A percentile compares a stretch with the other conserved stretches of the same genome.
Evolutionary conservation across 1,140 invertebrate species (phyloP).

Genomic region (Pinna nobilis): DNA sequence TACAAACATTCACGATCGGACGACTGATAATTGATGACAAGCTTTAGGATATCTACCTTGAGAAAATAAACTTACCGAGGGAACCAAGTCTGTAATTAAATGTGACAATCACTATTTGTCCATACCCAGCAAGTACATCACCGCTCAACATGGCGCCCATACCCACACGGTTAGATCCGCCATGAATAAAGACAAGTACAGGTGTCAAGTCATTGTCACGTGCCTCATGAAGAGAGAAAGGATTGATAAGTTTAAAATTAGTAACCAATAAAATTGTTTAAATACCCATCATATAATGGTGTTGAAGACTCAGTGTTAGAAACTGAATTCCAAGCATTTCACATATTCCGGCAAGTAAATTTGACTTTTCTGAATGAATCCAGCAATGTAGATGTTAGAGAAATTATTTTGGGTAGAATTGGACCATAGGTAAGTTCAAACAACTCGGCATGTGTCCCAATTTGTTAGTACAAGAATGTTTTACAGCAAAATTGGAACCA

Average conservation of each 20-base stretch:
- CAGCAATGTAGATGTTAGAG: no score
- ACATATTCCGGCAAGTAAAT: neutral
- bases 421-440: no score
- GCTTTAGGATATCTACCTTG: no score
- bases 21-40: no score
- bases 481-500: no score
- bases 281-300: neutral
- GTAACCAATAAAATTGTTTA: neutral
- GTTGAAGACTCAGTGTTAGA: neutral
- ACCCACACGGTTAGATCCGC: slow-evolving; percentile 73
- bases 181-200: slow-evolving; percentile 74
- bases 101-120: slow-evolving; percentile 83
- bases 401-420: no score
- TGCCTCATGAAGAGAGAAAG: neutral
- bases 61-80: slow-evolving; percentile 77
- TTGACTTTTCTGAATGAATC: no score
- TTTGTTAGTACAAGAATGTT: no score
- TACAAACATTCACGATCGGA: no score
- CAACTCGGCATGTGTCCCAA: no score
- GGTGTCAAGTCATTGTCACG: slow-evolving; percentile 38
- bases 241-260: neutral
- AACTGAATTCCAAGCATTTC: neutral
- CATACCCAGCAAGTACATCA: slow-evolving; percentile 83
- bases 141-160: slow-evolving; percentile 73
- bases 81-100: slow-evolving; percentile 86